Percentiles rank a stretch among this genome's conserved stretches.
phyloP scores from a whole-genome alignment of 2,797 vertebrate species.

The Crenichthys baileyi region DNA sequence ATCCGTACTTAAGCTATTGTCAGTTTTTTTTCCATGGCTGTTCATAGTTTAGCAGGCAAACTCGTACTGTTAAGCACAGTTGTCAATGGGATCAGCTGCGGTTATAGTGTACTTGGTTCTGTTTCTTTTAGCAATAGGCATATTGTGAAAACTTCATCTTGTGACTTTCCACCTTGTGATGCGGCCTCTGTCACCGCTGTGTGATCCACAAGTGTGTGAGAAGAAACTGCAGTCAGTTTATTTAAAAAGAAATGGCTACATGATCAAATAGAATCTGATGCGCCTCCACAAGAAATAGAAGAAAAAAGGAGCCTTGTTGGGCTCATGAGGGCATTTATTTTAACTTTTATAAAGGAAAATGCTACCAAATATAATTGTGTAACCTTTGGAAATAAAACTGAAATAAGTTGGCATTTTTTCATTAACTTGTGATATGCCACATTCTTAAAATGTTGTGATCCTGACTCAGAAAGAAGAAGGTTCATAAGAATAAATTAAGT shows the following conservation, averaged over 20 bases:
- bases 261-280: neutral
- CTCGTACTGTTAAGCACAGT: neutral
- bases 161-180: neutral
- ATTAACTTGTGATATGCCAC: neutral
- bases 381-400: neutral
- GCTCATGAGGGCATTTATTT: neutral
- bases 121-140: neutral
- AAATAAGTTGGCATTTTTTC: neutral
- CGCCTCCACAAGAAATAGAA: neutral
- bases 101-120: neutral
- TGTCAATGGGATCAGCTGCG: neutral
- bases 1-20: too few relatives aligned
- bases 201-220: neutral
- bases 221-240: neutral
- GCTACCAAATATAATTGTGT: too few relatives aligned
- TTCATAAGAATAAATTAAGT: neutral
- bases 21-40: too few relatives aligned
- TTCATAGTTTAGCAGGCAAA: neutral
- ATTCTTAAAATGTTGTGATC: neutral
- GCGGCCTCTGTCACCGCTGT: neutral
- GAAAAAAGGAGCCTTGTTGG: neutral
- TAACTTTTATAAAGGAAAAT: neutral
- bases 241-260: neutral
- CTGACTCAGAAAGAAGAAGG: neutral
- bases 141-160: neutral